Evolutionary conservation across 2,888 invertebrate species (phyloP).

Genomic region (Cetonia aurata): DNA sequence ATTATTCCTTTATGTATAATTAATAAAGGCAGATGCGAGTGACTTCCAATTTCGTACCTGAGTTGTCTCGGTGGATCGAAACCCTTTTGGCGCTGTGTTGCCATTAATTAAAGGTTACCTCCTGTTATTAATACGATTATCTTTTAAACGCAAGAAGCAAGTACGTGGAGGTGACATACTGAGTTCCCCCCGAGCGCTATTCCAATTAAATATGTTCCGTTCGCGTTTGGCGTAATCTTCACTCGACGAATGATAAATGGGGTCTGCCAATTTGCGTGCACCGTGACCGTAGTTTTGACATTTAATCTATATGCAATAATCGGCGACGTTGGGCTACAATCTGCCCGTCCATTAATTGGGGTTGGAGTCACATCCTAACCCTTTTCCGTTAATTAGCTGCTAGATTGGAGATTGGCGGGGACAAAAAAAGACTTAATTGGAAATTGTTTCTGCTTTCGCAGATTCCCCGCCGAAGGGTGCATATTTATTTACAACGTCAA

Average conservation of each 20-base stretch:
- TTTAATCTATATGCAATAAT: conserved; percentile 59
- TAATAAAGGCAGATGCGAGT: conserved; percentile 50
- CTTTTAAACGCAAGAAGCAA: conserved; percentile 36
- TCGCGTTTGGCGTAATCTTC: conserved; percentile 42
- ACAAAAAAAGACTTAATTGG: conserved; percentile 63
- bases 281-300: conserved; percentile 56
- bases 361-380: conserved; percentile 58
- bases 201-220: conserved; percentile 48
- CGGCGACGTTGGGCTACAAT: conserved; percentile 56
- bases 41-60: conserved; percentile 56
- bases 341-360: conserved; percentile 60
- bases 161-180: conserved; percentile 49
- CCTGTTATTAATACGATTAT: conserved; percentile 62
- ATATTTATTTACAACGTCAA: conserved; percentile 31
- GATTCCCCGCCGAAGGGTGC: conserved; percentile 45
- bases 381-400: conserved; percentile 61
- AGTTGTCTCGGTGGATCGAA: conserved; percentile 49
- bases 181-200: conserved; percentile 36
- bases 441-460: conserved; percentile 58
- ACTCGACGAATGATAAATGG: conserved; percentile 49
- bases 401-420: conserved; percentile 61
- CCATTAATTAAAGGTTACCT: conserved; percentile 61
- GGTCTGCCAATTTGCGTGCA: conserved; percentile 47
- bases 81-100: conserved; percentile 47
- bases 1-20: conserved; percentile 13